A percentile compares a stretch with the other conserved stretches of the same genome.
phyloP scores from a whole-genome alignment of 2,888 invertebrate species.

The Ochropacha duplaris region DNA sequence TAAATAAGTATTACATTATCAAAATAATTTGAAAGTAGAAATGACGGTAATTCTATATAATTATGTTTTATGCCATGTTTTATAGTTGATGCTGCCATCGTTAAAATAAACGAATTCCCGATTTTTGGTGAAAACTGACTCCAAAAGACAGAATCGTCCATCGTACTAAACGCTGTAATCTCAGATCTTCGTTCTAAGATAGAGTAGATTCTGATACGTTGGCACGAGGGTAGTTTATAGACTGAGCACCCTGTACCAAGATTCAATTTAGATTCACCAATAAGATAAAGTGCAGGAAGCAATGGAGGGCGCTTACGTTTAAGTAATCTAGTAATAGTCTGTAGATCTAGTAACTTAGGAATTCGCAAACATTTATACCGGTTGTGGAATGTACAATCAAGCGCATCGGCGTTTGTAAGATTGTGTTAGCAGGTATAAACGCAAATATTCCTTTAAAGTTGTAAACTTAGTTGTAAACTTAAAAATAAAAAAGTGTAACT shows the following conservation, averaged over 20 bases:
- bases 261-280: slow-evolving; percentile 78
- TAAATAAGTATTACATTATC: too few relatives aligned
- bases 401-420: neutral
- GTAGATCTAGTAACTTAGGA: neutral
- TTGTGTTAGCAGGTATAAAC: neutral
- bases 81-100: neutral
- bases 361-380: neutral
- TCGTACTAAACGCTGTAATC: slow-evolving; percentile 28
- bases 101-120: neutral
- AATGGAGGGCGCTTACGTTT: slow-evolving; percentile 27
- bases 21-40: too few relatives aligned
- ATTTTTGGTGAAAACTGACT: neutral
- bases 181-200: slow-evolving; percentile 31
- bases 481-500: too few relatives aligned
- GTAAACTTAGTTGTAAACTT: too few relatives aligned
- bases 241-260: slow-evolving; percentile 61
- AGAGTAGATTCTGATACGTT: slow-evolving; percentile 32
- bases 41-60: too few relatives aligned
- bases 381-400: neutral
- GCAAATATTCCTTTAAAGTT: too few relatives aligned
- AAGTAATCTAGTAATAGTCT: slow-evolving; percentile 15
- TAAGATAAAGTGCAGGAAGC: slow-evolving; percentile 55
- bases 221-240: slow-evolving; percentile 59
- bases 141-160: neutral
- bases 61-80: too few relatives aligned